These are phyloP conservation scores for Heteromurus nitidus DNA, from an alignment of 2,888 invertebrate species.

Conservation along the genomic window DNA sequence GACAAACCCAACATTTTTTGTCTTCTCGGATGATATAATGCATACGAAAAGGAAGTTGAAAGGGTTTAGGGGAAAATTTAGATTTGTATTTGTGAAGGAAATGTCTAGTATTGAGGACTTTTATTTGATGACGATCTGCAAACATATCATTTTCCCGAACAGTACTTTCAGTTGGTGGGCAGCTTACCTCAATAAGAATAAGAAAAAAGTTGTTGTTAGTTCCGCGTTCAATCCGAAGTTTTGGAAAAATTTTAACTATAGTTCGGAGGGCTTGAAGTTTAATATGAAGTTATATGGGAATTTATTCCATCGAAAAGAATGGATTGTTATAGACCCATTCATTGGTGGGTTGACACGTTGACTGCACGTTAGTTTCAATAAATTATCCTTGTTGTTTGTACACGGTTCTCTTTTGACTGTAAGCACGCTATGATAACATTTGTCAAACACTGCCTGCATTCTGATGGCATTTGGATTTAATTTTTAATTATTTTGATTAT, in stretches of 20 bases:
- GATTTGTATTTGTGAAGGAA: background rate
- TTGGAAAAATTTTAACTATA: background rate
- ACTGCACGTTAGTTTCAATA: too few species aligned
- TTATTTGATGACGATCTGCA: conserved; percentile 41
- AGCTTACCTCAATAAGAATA: conserved; percentile 30
- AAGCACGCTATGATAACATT: too few species aligned
- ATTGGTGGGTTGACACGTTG: conserved; percentile 19
- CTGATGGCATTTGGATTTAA: too few species aligned
- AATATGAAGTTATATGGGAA: background rate
- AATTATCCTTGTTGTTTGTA: too few species aligned
- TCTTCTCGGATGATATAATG: conserved; percentile 42
- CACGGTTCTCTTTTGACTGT: too few species aligned
- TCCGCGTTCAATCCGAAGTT: conserved; percentile 21
- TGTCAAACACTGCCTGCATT: too few species aligned
- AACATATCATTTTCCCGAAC: conserved; percentile 26
- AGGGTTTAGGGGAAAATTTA: background rate
- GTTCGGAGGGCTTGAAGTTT: background rate
- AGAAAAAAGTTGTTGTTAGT: conserved; percentile 23
- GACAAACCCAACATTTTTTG: background rate
- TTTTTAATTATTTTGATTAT: too few species aligned
- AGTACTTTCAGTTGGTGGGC: conserved; percentile 53
- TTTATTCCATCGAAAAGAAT: conserved; percentile 30
- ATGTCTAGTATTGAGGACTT: conserved; percentile 37
- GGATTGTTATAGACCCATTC: conserved; percentile 40
- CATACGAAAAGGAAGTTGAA: conserved; percentile 8